These are phyloP conservation scores for Pardosa pseudoannulata DNA, from an alignment of 2,888 invertebrate genomes.

Conservation along the genomic window DNA sequence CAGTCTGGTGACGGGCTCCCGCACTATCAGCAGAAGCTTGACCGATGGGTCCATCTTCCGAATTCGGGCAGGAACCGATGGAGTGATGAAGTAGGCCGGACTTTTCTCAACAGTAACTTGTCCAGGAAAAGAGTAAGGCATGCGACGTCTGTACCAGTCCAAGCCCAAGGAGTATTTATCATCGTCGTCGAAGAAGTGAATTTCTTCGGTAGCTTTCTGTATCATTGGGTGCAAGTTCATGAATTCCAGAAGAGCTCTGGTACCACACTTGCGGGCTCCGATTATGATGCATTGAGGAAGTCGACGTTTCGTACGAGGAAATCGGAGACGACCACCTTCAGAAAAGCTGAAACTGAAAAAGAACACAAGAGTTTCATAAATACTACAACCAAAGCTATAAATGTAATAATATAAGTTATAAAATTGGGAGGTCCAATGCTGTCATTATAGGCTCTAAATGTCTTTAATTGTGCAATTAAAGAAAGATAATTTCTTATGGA, in stretches of 20 bases:
- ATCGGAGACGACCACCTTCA: constrained; percentile 54
- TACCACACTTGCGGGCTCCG: constrained; percentile 78
- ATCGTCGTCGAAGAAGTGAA: constrained; percentile 95
- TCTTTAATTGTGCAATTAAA: no score
- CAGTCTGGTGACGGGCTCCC: constrained; percentile 96
- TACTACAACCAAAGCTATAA: no score
- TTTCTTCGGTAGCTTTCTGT: constrained; percentile 94
- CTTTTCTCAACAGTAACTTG: constrained; percentile 98
- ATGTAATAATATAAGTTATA: no score
- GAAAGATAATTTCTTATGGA: no score
- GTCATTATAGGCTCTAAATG: no score
- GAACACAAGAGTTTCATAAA: no score
- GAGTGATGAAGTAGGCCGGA: constrained; percentile 97
- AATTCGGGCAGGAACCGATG: constrained; percentile 95
- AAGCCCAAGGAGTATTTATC: constrained; percentile 90
- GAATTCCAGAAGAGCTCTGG: constrained; percentile 78
- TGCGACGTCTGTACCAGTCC: constrained; percentile 96
- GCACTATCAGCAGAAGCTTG: constrained; percentile 92
- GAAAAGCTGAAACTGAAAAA: constrained; percentile 32
- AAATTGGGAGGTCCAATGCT: no score
- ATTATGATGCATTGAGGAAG: constrained; percentile 78
- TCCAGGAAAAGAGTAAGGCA: constrained; percentile 93
- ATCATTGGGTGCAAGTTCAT: constrained; percentile 81
- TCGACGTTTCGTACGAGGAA: constrained; percentile 75
- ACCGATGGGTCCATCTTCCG: constrained; percentile 95